Percentiles rank a stretch among this genome's conserved stretches.
Conservation (phyloP, 2,797 vertebrate species). For the Fistularia commersonii region DNA sequence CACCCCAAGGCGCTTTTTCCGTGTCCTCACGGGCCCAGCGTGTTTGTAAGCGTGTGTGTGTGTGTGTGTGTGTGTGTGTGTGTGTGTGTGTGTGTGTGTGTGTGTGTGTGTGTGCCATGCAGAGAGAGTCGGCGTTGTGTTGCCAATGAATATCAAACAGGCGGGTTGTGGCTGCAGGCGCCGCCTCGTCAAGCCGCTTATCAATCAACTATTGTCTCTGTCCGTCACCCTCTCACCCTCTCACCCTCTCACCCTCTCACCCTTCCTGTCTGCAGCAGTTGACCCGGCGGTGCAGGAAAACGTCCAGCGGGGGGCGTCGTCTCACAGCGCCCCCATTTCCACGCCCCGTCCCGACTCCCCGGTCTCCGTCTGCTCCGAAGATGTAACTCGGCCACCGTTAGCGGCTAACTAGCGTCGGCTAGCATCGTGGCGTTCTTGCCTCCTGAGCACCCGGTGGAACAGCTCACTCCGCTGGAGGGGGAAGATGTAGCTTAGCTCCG, state of each 20-base stretch:
- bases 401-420: too few species aligned
- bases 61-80: slow-evolving; percentile 15
- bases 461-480: neutral
- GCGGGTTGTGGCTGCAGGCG: slow-evolving; percentile 29
- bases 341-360: too few species aligned
- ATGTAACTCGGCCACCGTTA: too few species aligned
- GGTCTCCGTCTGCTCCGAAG: too few species aligned
- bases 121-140: slow-evolving; percentile 47
- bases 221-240: slow-evolving; percentile 28
- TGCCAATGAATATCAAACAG: slow-evolving; percentile 50
- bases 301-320: neutral
- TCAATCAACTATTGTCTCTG: slow-evolving; percentile 54
- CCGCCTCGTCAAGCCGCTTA: slow-evolving; percentile 9
- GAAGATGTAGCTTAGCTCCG: slow-evolving; percentile 46
- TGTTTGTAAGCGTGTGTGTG: slow-evolving; percentile 6
- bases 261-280: slow-evolving; percentile 5
- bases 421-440: too few species aligned
- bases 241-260: slow-evolving; percentile 15
- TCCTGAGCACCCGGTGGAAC: neutral
- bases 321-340: neutral
- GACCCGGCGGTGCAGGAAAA: too few species aligned
- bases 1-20: too few species aligned
- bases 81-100: slow-evolving; percentile 14
- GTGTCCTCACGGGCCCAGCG: neutral
- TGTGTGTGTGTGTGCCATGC: slow-evolving; percentile 22